Evolutionary conservation across 2,113 vertebrate species (phyloP).

Genomic region (Istiophorus platypterus): DNA sequence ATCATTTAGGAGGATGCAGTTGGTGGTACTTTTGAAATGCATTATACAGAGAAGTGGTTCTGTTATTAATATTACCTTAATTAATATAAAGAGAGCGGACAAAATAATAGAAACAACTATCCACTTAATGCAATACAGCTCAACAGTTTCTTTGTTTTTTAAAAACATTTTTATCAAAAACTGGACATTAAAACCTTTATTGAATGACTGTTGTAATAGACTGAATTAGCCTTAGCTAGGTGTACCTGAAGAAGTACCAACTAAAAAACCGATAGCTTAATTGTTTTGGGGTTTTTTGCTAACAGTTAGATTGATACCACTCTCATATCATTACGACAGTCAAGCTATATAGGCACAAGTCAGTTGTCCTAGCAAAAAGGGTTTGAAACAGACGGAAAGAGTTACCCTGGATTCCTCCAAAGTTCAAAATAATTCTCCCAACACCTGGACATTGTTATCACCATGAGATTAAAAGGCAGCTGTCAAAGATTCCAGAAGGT

Average conservation of each 20-base stretch:
- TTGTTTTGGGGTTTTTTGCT: neutral
- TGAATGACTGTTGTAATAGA: too few relatives aligned
- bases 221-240: too few relatives aligned
- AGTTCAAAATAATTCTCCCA: neutral
- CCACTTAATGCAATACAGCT: too few relatives aligned
- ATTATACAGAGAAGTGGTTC: neutral
- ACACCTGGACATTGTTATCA: neutral
- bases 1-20: neutral
- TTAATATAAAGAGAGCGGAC: too few relatives aligned
- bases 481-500: too few relatives aligned
- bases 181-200: too few relatives aligned
- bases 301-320: neutral
- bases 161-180: too few relatives aligned
- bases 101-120: too few relatives aligned
- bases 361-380: neutral
- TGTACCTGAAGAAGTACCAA: too few relatives aligned
- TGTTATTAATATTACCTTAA: neutral
- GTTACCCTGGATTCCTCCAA: neutral
- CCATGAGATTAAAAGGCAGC: neutral
- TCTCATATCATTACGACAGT: neutral
- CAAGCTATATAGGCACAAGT: neutral
- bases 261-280: neutral
- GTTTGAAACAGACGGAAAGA: neutral
- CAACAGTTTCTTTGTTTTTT: too few relatives aligned
- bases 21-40: neutral